A percentile compares a stretch with the other conserved stretches of the same genome.
These are phyloP conservation scores for Drosophila melanica DNA, from an alignment of 1,140 invertebrate species.

Conservation along the genomic window DNA sequence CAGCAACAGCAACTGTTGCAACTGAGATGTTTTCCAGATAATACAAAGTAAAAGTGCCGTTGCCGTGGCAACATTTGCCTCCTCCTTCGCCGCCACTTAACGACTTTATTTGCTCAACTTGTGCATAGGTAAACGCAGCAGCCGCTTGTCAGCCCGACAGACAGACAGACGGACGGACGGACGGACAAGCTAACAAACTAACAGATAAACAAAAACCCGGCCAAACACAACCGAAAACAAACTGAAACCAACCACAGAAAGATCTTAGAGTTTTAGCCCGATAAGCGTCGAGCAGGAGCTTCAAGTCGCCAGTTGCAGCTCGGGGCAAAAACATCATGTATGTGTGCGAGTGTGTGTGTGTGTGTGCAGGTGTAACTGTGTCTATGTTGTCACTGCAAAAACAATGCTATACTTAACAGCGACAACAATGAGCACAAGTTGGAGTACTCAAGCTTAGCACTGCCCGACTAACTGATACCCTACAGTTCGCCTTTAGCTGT, in stretches of 20 bases:
- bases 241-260: constrained; percentile 69
- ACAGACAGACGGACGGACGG: constrained; percentile 18
- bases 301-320: constrained; percentile 44
- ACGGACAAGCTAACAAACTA: constrained; percentile 13
- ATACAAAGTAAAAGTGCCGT: constrained; percentile 24
- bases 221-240: constrained; percentile 52
- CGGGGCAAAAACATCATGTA: constrained; percentile 62
- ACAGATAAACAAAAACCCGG: constrained; percentile 51
- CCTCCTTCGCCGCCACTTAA: constrained; percentile 47
- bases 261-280: constrained; percentile 59
- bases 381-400: constrained; percentile 71
- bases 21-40: constrained; percentile 38
- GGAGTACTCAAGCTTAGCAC: too few species aligned
- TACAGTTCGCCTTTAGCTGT: too few species aligned
- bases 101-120: constrained; percentile 76
- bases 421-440: not conserved
- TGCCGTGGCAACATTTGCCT: constrained; percentile 23
- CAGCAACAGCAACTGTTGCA: constrained; percentile 45
- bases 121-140: constrained; percentile 66
- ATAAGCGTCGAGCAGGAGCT: constrained; percentile 23
- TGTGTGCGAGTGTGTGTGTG: constrained; percentile 20
- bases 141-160: constrained; percentile 12
- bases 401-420: constrained; percentile 63
- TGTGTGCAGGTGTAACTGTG: constrained; percentile 50
- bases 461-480: too few species aligned